phyloP scores from a whole-genome alignment of 2,113 vertebrate genomes.

The Dromiciops gliroides region DNA sequence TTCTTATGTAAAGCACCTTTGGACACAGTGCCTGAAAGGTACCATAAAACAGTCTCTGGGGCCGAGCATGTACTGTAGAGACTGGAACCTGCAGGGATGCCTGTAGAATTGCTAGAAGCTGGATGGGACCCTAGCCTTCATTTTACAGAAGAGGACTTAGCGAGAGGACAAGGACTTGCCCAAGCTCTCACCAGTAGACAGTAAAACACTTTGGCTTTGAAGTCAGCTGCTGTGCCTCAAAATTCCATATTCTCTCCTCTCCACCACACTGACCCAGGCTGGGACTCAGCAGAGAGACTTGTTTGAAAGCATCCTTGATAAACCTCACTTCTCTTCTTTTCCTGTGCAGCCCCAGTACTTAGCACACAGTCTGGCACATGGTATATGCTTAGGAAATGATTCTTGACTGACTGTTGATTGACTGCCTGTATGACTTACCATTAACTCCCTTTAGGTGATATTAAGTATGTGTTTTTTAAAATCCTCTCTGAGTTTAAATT shows the following conservation, averaged over 20 bases:
- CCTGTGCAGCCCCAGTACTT: background rate
- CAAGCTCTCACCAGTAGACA: background rate
- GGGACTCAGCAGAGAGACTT: background rate
- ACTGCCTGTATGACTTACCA: background rate
- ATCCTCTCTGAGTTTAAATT: background rate
- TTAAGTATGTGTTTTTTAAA: background rate
- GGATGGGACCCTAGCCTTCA: background rate
- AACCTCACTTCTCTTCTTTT: background rate
- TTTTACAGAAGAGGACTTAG: background rate
- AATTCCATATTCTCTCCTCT: background rate
- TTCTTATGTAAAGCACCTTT: constrained; percentile 51
- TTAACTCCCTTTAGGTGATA: background rate
- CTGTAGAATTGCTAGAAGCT: background rate
- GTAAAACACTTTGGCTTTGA: background rate
- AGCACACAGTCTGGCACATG: background rate
- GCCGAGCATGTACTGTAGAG: background rate
- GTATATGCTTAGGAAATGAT: background rate
- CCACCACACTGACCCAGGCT: background rate
- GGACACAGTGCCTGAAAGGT: background rate
- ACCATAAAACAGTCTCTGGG: background rate
- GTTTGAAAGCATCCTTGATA: background rate
- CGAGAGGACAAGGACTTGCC: background rate
- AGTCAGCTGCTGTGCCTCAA: background rate
- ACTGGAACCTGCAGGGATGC: background rate
- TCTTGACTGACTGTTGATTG: background rate